Conservation (phyloP, 2,113 vertebrate species). For the Tringa solitaria region DNA sequence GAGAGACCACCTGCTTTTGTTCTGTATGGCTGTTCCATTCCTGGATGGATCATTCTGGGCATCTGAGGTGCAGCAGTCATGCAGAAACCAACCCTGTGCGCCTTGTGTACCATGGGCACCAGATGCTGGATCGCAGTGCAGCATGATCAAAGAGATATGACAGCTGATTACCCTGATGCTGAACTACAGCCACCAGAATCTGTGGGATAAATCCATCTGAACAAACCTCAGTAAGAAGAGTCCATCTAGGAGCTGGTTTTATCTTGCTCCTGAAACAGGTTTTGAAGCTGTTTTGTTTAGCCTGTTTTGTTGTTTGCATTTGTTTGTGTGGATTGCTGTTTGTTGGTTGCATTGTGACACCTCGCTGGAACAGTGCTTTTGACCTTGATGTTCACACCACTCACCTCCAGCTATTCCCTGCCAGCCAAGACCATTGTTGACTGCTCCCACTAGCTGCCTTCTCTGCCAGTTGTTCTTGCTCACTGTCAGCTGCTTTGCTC, state of each 20-base stretch:
- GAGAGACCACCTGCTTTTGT: not conserved
- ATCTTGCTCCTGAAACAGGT: not conserved
- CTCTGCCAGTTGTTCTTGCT: conserved; percentile 34
- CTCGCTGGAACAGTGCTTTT: not conserved
- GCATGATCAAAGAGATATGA: not conserved
- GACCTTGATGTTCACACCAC: not conserved
- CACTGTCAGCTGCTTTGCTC: not conserved
- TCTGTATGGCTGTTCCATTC: not conserved
- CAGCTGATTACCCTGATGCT: not conserved
- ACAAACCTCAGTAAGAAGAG: not conserved
- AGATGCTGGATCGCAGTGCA: not conserved
- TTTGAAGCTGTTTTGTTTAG: not conserved
- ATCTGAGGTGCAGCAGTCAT: not conserved
- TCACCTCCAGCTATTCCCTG: not conserved
- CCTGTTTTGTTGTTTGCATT: too few relatives aligned
- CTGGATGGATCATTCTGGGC: not conserved
- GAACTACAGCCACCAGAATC: not conserved
- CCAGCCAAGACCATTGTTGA: not conserved
- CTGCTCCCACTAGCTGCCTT: not conserved
- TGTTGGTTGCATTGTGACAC: not conserved
- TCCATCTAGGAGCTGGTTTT: not conserved
- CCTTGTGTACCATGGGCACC: not conserved
- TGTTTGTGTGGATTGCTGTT: not conserved
- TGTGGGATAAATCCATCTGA: not conserved
- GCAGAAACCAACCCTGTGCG: not conserved